phyloP scores from a whole-genome alignment of 2,113 vertebrate genomes.

The Porphyrio hochstetteri region DNA sequence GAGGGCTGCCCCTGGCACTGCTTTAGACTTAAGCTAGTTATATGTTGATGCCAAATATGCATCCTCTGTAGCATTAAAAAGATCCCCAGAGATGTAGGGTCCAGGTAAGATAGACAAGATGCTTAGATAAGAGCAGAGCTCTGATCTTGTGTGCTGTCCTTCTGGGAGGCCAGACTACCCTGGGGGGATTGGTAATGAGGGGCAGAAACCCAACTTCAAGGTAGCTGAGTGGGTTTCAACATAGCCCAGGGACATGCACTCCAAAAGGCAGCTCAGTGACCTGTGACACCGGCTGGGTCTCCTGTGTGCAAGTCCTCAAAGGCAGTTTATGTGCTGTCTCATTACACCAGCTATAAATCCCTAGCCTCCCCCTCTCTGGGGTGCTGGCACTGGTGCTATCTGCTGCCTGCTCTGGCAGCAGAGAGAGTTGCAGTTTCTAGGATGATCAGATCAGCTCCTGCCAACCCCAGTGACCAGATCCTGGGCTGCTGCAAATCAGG shows the following conservation, averaged over 20 bases:
- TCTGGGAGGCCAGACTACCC: not conserved
- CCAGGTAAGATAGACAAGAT: not conserved
- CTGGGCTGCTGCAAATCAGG: not conserved
- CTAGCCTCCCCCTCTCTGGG: not conserved
- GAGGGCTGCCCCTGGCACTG: not conserved
- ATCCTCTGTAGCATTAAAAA: not conserved
- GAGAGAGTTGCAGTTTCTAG: not conserved
- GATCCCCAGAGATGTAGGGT: not conserved
- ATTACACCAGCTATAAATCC: not conserved
- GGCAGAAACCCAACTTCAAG: not conserved
- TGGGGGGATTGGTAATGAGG: slow-evolving; percentile 6
- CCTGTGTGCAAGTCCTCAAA: not conserved
- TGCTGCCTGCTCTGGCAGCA: not conserved
- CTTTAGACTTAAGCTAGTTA: not conserved
- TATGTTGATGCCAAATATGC: not conserved
- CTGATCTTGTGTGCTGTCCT: not conserved
- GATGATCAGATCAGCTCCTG: not conserved
- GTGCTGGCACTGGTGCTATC: not conserved
- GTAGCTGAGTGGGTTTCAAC: not conserved
- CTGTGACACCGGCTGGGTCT: not conserved
- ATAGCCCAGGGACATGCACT: not conserved
- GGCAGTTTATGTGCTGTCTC: not conserved
- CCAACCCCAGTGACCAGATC: not conserved
- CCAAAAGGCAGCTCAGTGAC: slow-evolving; percentile 3
- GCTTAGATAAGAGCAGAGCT: not conserved